Evolutionary conservation across 2,113 vertebrate species (phyloP).

Genomic region (Leucopsar rothschildi): DNA sequence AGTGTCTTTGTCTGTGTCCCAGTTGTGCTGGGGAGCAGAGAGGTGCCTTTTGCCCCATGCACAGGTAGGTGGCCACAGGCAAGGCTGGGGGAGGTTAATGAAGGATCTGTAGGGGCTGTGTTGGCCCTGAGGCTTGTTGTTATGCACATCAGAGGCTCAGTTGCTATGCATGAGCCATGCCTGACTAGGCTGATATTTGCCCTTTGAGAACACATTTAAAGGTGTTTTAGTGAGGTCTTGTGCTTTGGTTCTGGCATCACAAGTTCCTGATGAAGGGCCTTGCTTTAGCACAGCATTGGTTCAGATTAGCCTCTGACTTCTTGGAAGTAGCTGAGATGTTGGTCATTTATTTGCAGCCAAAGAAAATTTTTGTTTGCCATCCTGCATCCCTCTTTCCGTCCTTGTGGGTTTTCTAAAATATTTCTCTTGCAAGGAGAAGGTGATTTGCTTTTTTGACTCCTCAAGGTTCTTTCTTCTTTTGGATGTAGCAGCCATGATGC

Average conservation of each 20-base stretch:
- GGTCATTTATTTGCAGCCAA: neutral
- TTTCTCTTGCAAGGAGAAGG: neutral
- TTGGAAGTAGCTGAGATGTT: neutral
- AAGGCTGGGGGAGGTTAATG: neutral
- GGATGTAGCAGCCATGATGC: neutral
- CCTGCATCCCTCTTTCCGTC: neutral
- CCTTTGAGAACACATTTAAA: conserved; percentile 28
- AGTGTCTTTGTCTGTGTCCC: neutral
- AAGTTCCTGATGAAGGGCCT: neutral
- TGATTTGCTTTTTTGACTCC: conserved; percentile 50
- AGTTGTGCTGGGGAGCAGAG: neutral
- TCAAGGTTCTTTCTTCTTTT: neutral
- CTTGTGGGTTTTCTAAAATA: neutral
- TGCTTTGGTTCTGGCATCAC: neutral
- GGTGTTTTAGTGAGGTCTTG: neutral
- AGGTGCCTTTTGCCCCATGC: neutral
- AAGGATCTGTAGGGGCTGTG: neutral
- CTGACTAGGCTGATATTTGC: neutral
- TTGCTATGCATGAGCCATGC: neutral
- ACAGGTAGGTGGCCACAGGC: neutral
- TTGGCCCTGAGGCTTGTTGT: neutral
- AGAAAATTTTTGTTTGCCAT: neutral
- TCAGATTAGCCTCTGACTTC: neutral
- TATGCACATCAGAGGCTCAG: neutral
- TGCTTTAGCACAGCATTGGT: neutral